A percentile compares a stretch with the other conserved stretches of the same genome.
Conservation (phyloP, 2,888 invertebrate genomes). For the Eupithecia exiguata region DNA sequence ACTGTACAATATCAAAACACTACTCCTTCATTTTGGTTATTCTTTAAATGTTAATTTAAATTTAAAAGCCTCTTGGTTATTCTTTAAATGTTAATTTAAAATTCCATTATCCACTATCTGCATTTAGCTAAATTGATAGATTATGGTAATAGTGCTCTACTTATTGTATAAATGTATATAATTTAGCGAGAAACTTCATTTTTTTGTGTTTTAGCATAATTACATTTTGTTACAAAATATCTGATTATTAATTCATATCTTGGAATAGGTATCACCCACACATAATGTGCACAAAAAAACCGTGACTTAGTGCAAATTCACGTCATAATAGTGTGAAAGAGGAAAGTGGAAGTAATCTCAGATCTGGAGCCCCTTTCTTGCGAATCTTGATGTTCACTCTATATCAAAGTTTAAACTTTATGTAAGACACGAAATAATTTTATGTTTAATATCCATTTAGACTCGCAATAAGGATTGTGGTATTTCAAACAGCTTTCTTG, state of each 20-base stretch:
- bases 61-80: slow-evolving; percentile 43
- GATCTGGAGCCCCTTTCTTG: not conserved
- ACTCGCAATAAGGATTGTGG: slow-evolving; percentile 2
- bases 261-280: slow-evolving; percentile 1
- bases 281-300: not conserved
- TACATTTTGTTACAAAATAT: slow-evolving; percentile 13
- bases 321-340: not conserved
- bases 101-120: not conserved
- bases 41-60: slow-evolving; percentile 1
- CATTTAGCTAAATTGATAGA: not conserved
- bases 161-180: slow-evolving; percentile 3
- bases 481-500: not conserved
- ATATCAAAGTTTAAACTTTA: not conserved
- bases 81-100: not conserved
- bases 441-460: not conserved
- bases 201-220: not conserved
- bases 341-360: not conserved
- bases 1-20: slow-evolving; percentile 57
- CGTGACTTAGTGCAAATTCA: slow-evolving; percentile 3
- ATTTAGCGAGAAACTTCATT: slow-evolving; percentile 7
- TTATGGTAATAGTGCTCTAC: slow-evolving; percentile 10
- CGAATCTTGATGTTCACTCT: not conserved
- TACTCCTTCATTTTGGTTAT: slow-evolving; percentile 46
- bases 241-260: not conserved
- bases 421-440: slow-evolving; percentile 5